These are phyloP conservation scores for Nomada goodeniana DNA, from an alignment of 2,888 invertebrate species.

Conservation along the genomic window DNA sequence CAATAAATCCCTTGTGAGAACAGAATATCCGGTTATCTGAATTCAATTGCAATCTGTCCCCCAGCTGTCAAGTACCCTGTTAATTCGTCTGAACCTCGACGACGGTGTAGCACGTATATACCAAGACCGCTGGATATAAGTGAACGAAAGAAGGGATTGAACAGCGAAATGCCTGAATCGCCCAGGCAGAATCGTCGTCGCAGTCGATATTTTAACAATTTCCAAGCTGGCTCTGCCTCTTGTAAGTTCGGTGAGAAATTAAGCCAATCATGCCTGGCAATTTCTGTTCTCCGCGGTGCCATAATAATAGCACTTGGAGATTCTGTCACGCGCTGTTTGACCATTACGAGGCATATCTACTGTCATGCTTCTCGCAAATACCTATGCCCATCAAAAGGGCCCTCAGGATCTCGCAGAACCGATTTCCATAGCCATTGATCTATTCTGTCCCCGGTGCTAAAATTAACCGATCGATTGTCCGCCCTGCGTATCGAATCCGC, in stretches of 20 bases:
- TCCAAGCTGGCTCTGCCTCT: slow-evolving; percentile 27
- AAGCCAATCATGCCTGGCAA: slow-evolving; percentile 79
- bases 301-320: slow-evolving; percentile 77
- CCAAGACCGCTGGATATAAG: no score
- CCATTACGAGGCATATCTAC: slow-evolving; percentile 74
- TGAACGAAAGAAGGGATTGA: no score
- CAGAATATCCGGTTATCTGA: no score
- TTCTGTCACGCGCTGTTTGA: slow-evolving; percentile 76
- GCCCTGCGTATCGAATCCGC: slow-evolving; percentile 33
- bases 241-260: slow-evolving; percentile 67
- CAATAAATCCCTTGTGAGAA: no score
- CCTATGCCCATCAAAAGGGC: slow-evolving; percentile 66
- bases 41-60: no score
- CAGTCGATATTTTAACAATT: slow-evolving; percentile 38
- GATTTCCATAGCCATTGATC: slow-evolving; percentile 69
- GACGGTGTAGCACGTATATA: no score
- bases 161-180: no score
- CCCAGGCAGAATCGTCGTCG: neutral
- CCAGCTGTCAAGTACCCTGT: no score
- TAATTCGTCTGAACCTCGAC: no score
- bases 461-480: slow-evolving; percentile 63
- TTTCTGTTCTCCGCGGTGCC: slow-evolving; percentile 69
- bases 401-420: slow-evolving; percentile 61
- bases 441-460: slow-evolving; percentile 51
- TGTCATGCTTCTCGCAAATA: slow-evolving; percentile 60